phyloP scores from a whole-genome alignment of 2,888 invertebrate genomes.

The Drepana falcataria region DNA sequence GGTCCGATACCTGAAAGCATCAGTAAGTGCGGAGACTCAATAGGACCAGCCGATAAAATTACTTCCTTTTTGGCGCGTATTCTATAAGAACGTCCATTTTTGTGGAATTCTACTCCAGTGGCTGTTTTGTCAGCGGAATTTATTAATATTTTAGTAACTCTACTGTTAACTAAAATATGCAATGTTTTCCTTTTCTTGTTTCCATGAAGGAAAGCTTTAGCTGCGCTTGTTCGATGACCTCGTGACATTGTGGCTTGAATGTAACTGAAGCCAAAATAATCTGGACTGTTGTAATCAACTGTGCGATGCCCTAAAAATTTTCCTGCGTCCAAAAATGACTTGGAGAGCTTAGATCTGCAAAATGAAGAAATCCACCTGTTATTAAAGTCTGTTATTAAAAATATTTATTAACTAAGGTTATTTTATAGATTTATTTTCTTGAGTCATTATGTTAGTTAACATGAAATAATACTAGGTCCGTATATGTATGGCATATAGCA shows the following conservation, averaged over 20 bases:
- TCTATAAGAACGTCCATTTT: slow-evolving; percentile 61
- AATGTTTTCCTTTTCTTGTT: slow-evolving; percentile 77
- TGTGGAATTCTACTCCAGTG: slow-evolving; percentile 52
- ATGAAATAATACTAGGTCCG: too few species aligned
- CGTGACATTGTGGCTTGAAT: slow-evolving; percentile 65
- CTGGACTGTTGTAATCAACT: slow-evolving; percentile 85
- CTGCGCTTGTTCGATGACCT: slow-evolving; percentile 75
- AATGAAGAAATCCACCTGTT: neutral
- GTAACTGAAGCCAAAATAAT: slow-evolving; percentile 78
- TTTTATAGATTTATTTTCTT: too few species aligned
- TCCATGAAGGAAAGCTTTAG: slow-evolving; percentile 79
- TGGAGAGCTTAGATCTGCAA: slow-evolving; percentile 75
- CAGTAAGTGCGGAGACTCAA: slow-evolving; percentile 88
- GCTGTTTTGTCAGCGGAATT: slow-evolving; percentile 72
- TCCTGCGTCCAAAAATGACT: slow-evolving; percentile 82
- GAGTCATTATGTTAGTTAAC: too few species aligned
- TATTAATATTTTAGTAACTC: slow-evolving; percentile 79
- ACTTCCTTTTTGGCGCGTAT: slow-evolving; percentile 74
- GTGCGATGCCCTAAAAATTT: slow-evolving; percentile 80
- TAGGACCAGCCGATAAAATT: slow-evolving; percentile 83
- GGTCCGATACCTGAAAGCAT: slow-evolving; percentile 84
- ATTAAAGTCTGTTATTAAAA: neutral
- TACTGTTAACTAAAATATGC: slow-evolving; percentile 73
- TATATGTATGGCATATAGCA: too few species aligned
- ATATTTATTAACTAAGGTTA: neutral